A percentile compares a stretch with the other conserved stretches of the same genome.
Evolutionary conservation across 2,797 vertebrate genomes (phyloP).

Genomic region (Poeciliopsis gracilis): DNA sequence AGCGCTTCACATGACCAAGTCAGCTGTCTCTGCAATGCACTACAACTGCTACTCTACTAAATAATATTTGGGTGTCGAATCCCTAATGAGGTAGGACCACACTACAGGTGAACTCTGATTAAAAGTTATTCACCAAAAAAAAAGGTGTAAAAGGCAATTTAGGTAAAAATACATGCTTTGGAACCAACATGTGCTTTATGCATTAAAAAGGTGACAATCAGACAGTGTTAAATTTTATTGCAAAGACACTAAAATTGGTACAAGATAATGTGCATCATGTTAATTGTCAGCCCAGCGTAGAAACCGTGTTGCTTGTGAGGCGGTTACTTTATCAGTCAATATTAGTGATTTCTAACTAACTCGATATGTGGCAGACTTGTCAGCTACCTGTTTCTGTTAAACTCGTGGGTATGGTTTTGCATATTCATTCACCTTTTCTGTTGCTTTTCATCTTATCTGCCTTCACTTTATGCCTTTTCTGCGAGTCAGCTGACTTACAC

Average conservation of each 20-base stretch:
- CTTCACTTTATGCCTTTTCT: constrained; percentile 74
- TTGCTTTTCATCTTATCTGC: constrained; percentile 63
- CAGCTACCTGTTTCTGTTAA: constrained; percentile 55
- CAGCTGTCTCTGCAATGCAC: constrained; percentile 73
- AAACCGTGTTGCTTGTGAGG: constrained; percentile 52
- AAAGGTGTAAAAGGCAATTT: constrained; percentile 29
- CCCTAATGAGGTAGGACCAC: constrained; percentile 58
- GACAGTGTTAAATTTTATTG: constrained; percentile 46
- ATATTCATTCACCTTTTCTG: constrained; percentile 60
- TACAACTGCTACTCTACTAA: constrained; percentile 60
- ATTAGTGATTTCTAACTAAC: constrained; percentile 59
- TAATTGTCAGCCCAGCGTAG: constrained; percentile 54
- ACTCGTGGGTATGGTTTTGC: constrained; percentile 54
- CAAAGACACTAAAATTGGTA: constrained; percentile 55
- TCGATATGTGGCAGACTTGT: constrained; percentile 53
- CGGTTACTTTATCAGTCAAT: constrained; percentile 58
- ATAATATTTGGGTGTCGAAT: constrained; percentile 48
- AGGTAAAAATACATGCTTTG: constrained; percentile 36
- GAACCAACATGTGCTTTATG: constrained; percentile 81
- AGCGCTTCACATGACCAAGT: constrained; percentile 72
- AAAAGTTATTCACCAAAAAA: constrained; percentile 42
- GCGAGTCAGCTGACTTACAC: constrained; percentile 61
- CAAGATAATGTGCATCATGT: constrained; percentile 58
- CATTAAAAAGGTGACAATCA: constrained; percentile 79
- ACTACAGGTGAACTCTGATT: constrained; percentile 28